Evolutionary conservation across 2,888 invertebrate species (phyloP).

Genomic region (Mesochorus sp.): DNA sequence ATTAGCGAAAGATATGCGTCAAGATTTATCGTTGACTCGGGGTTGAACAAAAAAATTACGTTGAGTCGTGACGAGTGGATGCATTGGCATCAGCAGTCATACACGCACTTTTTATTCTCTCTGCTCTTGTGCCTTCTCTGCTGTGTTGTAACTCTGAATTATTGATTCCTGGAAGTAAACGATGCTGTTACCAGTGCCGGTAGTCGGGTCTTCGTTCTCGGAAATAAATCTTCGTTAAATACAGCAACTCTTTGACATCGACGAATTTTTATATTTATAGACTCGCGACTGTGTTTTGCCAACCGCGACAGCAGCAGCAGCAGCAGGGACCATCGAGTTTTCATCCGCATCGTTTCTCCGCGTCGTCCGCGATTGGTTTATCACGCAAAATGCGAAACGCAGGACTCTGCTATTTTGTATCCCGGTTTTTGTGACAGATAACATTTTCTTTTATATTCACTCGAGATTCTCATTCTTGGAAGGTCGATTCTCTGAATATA

Average conservation of each 20-base stretch:
- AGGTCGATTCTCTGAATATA: background rate
- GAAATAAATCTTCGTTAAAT: constrained; percentile 52
- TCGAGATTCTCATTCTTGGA: constrained; percentile 3
- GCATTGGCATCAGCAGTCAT: constrained; percentile 25
- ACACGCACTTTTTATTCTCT: too few species aligned
- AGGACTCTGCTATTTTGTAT: too few species aligned
- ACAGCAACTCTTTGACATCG: constrained; percentile 46
- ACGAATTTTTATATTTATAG: constrained; percentile 61
- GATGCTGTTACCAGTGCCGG: constrained; percentile 29
- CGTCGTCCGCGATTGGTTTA: too few species aligned
- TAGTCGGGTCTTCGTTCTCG: constrained; percentile 32
- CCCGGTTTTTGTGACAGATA: too few species aligned
- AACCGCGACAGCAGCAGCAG: too few species aligned
- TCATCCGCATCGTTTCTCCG: too few species aligned
- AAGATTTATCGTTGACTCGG: constrained; percentile 49
- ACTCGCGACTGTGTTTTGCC: constrained; percentile 23
- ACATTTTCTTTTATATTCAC: too few species aligned
- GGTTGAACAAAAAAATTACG: constrained; percentile 22
- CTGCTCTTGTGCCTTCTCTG: background rate
- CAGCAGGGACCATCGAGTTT: too few species aligned
- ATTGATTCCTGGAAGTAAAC: constrained; percentile 58
- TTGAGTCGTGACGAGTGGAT: constrained; percentile 11
- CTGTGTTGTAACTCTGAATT: constrained; percentile 54
- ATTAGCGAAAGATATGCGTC: constrained; percentile 41
- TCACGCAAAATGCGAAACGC: too few species aligned